Evolutionary conservation across 2,113 vertebrate species (phyloP).

Genomic region (Gymnocephalus cernua): DNA sequence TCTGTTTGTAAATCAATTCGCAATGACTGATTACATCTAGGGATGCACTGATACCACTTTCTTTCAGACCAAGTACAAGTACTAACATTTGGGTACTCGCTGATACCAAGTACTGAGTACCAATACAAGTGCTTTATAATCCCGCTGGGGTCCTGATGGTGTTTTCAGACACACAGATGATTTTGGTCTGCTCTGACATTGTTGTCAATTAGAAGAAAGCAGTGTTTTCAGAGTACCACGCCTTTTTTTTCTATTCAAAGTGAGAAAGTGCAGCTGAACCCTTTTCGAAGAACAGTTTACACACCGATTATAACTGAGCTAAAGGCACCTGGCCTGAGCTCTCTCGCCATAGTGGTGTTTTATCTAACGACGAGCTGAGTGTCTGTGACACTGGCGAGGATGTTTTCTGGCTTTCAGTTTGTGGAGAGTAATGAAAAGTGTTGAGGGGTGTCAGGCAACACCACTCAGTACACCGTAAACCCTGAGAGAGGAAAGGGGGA

Average conservation of each 20-base stretch:
- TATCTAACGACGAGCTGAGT: background rate
- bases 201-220: too few species aligned
- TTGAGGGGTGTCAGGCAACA: constrained; percentile 8
- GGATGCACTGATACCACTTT: background rate
- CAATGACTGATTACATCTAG: background rate
- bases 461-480: constrained; percentile 2
- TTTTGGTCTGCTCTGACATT: too few species aligned
- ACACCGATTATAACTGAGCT: background rate
- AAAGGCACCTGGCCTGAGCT: background rate
- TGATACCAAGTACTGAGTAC: background rate
- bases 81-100: background rate
- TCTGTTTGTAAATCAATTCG: background rate
- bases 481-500: background rate
- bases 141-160: too few species aligned
- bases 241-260: too few species aligned
- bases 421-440: constrained; percentile 1
- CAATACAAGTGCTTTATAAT: too few species aligned
- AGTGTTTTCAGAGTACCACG: too few species aligned
- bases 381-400: background rate
- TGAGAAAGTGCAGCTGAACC: background rate
- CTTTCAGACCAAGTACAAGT: background rate
- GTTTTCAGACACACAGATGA: too few species aligned
- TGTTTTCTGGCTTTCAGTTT: constrained; percentile 3
- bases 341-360: background rate
- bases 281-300: background rate